phyloP scores from a whole-genome alignment of 2,888 invertebrate genomes.

The Prenolepis imparis region DNA sequence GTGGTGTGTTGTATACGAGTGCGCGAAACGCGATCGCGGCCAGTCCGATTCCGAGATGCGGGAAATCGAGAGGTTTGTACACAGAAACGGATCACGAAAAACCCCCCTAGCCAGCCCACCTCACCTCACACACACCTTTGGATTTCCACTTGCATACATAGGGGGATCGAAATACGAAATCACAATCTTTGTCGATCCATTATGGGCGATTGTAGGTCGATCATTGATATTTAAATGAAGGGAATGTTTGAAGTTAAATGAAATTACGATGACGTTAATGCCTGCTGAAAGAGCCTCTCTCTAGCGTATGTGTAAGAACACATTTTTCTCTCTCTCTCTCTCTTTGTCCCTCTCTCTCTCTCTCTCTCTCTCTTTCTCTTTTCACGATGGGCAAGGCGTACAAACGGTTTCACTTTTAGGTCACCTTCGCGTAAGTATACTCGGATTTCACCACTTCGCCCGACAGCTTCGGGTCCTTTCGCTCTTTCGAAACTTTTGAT shows the following conservation, averaged over 20 bases:
- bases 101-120: no score
- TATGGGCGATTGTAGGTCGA: background rate
- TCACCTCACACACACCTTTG: no score
- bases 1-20: constrained; percentile 9
- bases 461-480: constrained; percentile 74
- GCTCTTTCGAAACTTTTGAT: constrained; percentile 77
- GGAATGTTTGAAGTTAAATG: background rate
- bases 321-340: background rate
- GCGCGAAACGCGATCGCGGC: constrained; percentile 54
- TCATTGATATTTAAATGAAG: background rate
- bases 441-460: constrained; percentile 75
- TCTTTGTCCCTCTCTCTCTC: background rate
- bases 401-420: constrained; percentile 80
- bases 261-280: constrained; percentile 12
- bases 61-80: constrained; percentile 25
- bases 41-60: constrained; percentile 31
- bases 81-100: background rate
- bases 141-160: background rate
- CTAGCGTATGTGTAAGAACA: background rate
- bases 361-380: background rate
- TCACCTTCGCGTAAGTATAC: constrained; percentile 75
- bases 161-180: background rate
- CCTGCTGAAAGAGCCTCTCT: background rate
- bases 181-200: background rate
- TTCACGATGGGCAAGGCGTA: constrained; percentile 53